Conservation (phyloP, 2,113 vertebrate genomes). For the Hyaena hyaena region DNA sequence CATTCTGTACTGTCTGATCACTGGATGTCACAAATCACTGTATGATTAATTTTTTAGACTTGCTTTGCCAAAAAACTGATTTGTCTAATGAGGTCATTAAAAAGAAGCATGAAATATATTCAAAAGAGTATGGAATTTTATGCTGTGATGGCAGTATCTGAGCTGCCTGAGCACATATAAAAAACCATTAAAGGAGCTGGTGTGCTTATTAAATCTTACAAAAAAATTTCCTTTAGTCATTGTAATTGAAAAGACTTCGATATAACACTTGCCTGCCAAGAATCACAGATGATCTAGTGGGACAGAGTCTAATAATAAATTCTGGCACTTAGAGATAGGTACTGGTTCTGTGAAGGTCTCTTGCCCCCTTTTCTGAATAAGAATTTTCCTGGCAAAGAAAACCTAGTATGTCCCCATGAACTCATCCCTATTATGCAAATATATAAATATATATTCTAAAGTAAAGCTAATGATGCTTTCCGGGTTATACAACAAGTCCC, state of each 20-base stretch:
- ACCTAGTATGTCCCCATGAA: background rate
- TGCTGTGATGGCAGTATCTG: slow-evolving; percentile 32
- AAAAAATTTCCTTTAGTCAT: slow-evolving; percentile 70
- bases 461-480: background rate
- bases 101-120: slow-evolving; percentile 69
- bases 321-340: background rate
- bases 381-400: background rate
- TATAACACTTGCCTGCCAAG: slow-evolving; percentile 39
- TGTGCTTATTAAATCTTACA: slow-evolving; percentile 72
- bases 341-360: slow-evolving; percentile 17
- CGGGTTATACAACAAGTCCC: background rate
- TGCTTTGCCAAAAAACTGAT: slow-evolving; percentile 67
- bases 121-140: slow-evolving; percentile 70
- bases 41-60: slow-evolving; percentile 58
- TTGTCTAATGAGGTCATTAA: slow-evolving; percentile 82
- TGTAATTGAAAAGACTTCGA: slow-evolving; percentile 65
- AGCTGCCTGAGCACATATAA: slow-evolving; percentile 56
- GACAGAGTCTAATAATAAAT: slow-evolving; percentile 58
- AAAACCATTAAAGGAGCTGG: slow-evolving; percentile 55
- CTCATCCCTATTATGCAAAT: too few species aligned
- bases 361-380: slow-evolving; percentile 25
- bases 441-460: background rate
- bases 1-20: slow-evolving; percentile 68
- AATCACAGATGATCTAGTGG: slow-evolving; percentile 59
- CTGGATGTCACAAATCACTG: slow-evolving; percentile 57